These are phyloP conservation scores for Ichneumoninae sp. DNA, from an alignment of 2,888 invertebrate genomes.

Conservation along the genomic window DNA sequence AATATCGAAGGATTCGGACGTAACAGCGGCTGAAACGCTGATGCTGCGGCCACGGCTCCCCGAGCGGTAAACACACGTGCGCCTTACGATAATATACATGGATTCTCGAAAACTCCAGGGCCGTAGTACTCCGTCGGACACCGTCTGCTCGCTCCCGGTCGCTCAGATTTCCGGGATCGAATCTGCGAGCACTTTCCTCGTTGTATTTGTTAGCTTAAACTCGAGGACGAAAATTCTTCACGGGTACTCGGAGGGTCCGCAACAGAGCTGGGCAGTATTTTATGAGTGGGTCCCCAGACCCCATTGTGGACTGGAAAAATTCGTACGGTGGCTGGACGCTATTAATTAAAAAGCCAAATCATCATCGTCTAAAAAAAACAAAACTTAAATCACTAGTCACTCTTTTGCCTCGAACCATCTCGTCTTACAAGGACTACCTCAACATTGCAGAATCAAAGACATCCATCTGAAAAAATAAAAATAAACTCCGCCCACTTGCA, in stretches of 20 bases:
- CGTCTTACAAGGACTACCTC: not conserved
- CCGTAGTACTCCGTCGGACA: not conserved
- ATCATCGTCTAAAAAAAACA: not conserved
- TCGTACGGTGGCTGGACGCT: too few species aligned
- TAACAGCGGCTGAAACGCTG: not conserved
- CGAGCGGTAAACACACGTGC: not conserved
- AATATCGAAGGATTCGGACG: slow-evolving; percentile 9
- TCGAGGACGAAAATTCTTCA: not conserved
- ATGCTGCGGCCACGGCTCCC: not conserved
- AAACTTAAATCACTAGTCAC: not conserved
- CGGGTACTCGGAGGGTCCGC: too few species aligned
- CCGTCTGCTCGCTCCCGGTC: not conserved
- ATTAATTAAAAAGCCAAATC: too few species aligned
- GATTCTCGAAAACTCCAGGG: slow-evolving; percentile 15
- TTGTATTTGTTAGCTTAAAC: not conserved
- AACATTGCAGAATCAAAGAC: not conserved
- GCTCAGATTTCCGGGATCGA: not conserved
- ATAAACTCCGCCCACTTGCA: not conserved
- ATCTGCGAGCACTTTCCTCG: too few species aligned
- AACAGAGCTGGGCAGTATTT: too few species aligned
- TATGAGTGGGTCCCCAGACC: too few species aligned
- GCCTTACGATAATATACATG: slow-evolving; percentile 6
- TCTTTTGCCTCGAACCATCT: not conserved
- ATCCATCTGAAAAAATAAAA: not conserved
- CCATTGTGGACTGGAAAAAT: too few species aligned